Conservation (phyloP, 2,888 invertebrate species). For the Leptinotarsa tumamoca region DNA sequence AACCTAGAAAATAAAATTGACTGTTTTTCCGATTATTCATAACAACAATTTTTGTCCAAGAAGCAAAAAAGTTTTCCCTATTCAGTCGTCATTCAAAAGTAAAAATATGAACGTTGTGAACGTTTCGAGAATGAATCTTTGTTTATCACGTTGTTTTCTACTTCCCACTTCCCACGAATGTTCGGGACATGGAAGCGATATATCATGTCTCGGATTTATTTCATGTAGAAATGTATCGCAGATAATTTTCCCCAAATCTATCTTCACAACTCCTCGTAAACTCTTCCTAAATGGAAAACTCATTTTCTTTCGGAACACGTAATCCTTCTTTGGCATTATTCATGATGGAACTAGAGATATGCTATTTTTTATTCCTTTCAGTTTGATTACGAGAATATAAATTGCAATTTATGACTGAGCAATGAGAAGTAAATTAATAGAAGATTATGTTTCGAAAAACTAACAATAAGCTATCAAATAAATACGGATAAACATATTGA, state of each 20-base stretch:
- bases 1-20: too few species aligned
- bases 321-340: constrained; percentile 21
- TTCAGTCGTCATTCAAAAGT: background rate
- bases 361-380: constrained; percentile 18
- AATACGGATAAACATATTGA: background rate
- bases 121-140: background rate
- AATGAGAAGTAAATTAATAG: background rate
- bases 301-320: constrained; percentile 17
- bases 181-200: background rate
- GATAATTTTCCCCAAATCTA: background rate
- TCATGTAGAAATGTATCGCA: background rate
- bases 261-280: constrained; percentile 16
- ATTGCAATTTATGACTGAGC: background rate
- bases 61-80: background rate
- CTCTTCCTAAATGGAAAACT: background rate
- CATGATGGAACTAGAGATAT: constrained; percentile 44
- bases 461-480: background rate
- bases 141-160: background rate
- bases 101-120: background rate
- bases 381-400: background rate
- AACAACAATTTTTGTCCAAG: too few species aligned
- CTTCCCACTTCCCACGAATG: background rate
- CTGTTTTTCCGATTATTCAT: too few species aligned
- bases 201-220: background rate
- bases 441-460: background rate